Percentiles rank a stretch among this genome's conserved stretches.
phyloP scores from a whole-genome alignment of 2,113 vertebrate species.

The Manacus vitellinus region DNA sequence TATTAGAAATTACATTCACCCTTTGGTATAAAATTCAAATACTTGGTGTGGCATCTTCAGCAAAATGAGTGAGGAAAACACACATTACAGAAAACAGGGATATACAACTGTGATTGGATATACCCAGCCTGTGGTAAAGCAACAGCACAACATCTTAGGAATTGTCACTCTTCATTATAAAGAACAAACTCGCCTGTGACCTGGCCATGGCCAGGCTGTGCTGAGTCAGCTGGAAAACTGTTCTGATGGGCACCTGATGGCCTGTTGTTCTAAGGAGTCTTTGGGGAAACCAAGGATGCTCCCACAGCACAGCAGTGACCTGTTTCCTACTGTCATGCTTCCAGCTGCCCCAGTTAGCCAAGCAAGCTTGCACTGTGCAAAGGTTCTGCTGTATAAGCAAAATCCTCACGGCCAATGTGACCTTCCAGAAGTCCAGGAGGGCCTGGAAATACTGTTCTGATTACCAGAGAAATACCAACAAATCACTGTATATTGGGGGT shows the following conservation, averaged over 20 bases:
- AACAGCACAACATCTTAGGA: fast-evolving
- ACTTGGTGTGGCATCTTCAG: neutral
- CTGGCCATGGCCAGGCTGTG: neutral
- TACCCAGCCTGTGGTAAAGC: neutral
- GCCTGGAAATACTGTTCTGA: neutral
- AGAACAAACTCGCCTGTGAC: neutral
- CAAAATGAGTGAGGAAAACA: neutral
- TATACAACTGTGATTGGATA: neutral
- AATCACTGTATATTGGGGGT: neutral
- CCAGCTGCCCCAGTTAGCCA: neutral
- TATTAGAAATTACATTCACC: neutral
- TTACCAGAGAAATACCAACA: neutral
- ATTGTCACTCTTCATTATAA: neutral
- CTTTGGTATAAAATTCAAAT: neutral
- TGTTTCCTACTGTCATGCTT: neutral
- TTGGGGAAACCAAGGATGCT: neutral
- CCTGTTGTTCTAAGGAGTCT: neutral
- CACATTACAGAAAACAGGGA: neutral
- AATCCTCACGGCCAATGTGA: neutral
- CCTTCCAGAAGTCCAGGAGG: neutral
- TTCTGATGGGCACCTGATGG: neutral
- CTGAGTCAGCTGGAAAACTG: neutral
- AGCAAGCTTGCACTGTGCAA: neutral
- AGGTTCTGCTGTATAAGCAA: neutral
- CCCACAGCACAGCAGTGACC: neutral